Percentiles rank a stretch among this genome's conserved stretches.
Evolutionary conservation across 2,888 invertebrate species (phyloP).

Genomic region (Lagria hirta): DNA sequence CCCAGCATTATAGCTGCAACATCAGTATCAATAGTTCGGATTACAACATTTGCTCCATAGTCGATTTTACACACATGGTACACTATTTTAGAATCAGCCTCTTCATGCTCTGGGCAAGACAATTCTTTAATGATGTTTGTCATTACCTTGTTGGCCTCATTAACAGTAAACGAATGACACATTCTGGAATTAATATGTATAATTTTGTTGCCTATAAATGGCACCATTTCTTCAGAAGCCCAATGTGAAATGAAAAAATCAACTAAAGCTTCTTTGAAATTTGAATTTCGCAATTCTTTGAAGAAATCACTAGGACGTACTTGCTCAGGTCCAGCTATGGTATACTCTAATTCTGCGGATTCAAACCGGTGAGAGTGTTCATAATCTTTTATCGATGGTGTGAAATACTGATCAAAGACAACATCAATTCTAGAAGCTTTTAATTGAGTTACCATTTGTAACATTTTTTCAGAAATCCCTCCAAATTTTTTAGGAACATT

Average conservation of each 20-base stretch:
- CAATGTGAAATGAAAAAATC: constrained; percentile 32
- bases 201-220: constrained; percentile 29
- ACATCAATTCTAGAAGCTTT: constrained; percentile 13
- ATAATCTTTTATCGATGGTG: constrained; percentile 31
- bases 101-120: constrained; percentile 16
- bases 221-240: constrained; percentile 29
- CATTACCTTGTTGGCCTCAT: too few species aligned
- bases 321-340: constrained; percentile 29
- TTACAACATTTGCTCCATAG: constrained; percentile 17
- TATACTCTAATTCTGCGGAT: constrained; percentile 20
- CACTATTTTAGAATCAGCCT: constrained; percentile 4
- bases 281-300: constrained; percentile 31
- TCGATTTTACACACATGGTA: constrained; percentile 17
- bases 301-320: constrained; percentile 25
- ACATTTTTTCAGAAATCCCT: constrained; percentile 24
- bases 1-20: constrained; percentile 8
- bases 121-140: too few species aligned
- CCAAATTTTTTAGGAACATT: constrained; percentile 27
- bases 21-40: constrained; percentile 6
- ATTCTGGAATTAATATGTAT: background rate
- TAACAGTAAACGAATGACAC: too few species aligned
- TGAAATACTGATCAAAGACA: constrained; percentile 24
- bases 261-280: constrained; percentile 34
- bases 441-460: constrained; percentile 24
- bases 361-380: constrained; percentile 26